Base-by-base conservation (phyloP, 2,888 invertebrate genomes). In the Adelphocoris suturalis region DNA sequence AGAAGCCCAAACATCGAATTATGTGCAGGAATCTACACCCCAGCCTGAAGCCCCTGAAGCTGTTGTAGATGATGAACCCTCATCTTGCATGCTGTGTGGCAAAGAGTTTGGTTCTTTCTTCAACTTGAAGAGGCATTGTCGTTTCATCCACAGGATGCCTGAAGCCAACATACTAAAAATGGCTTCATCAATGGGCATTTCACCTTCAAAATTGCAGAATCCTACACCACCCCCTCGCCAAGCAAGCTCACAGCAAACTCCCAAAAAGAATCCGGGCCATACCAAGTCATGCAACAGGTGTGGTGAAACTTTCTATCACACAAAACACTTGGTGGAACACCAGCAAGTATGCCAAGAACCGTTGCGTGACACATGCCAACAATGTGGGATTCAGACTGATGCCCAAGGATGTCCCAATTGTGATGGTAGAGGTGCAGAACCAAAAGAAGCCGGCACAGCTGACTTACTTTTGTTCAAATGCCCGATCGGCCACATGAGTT, bases 401-500 rank as follows among this genome's bases (percentile, higher is more conserved):
- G 75, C 47, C 0, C 52, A 75, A 16, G 89, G 84, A 11, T 89
- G 89, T 57, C 68, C 84, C n/a, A 48, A 68, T 61, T 89, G 89
- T 55, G 23, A 37, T 7, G 68, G 14, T 19, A 4, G 81, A 48
- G 57, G 23, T 57, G 16, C n/a, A 19, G 80, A 89, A 28, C 48
- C 48, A 13, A 48, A 27, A n/a, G 28, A 28, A 0, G 14, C n/a
- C n/a, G n/a, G 85, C 47, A 52, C 5, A 13, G 12, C 48, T 16
- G 37, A 27, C 27, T 47, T 23, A 9, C 48, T 90, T 11, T 27
- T 90, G 47, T 90, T 90, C 80, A 91, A 91, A 57, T 91, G 91
- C 68, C 91, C 91, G n/a, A 86, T 90, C 1, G 91, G 91, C 23
- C 90, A 89, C 19, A 91, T 89, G 81, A 90, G 89, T 78, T 91